These are phyloP conservation scores for Anadara kagoshimensis DNA, from an alignment of 1,140 invertebrate species.

Conservation along the genomic window DNA sequence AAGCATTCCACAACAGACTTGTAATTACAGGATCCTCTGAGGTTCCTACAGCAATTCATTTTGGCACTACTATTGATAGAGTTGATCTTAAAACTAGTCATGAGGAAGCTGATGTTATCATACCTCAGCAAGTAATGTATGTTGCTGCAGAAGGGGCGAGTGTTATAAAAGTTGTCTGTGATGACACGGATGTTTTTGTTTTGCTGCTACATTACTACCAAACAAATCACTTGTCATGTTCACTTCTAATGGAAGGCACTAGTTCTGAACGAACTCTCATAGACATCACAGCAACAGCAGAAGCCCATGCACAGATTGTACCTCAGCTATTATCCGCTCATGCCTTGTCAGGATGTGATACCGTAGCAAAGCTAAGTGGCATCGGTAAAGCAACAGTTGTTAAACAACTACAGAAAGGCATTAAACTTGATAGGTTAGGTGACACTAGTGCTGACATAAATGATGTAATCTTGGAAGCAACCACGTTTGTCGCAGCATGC, in stretches of 20 bases:
- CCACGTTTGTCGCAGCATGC: neutral
- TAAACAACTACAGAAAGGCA: neutral
- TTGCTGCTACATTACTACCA: slow-evolving; percentile 1
- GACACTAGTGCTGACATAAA: neutral
- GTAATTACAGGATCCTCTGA: neutral
- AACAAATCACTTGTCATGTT: neutral
- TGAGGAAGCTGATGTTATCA: neutral
- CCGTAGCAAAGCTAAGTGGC: slow-evolving; percentile 7
- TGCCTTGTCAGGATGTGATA: slow-evolving; percentile 20
- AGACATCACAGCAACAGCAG: neutral
- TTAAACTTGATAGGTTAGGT: neutral
- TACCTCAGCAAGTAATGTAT: neutral
- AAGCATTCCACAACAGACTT: neutral
- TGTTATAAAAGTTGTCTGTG: neutral
- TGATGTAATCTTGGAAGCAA: neutral
- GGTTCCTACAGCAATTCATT: neutral
- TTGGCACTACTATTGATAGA: neutral
- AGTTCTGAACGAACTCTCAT: neutral
- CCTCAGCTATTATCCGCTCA: slow-evolving; percentile 1
- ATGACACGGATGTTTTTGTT: slow-evolving; percentile 20
- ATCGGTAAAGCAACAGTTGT: slow-evolving; percentile 14
- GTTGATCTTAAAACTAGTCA: neutral
- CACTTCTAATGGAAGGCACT: neutral
- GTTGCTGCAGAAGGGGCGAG: neutral
- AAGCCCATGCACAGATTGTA: neutral